Evolutionary conservation across 2,888 invertebrate species (phyloP), one percentile per base, ranked within the genome.

Genomic region (Idaea straminata): DNA sequence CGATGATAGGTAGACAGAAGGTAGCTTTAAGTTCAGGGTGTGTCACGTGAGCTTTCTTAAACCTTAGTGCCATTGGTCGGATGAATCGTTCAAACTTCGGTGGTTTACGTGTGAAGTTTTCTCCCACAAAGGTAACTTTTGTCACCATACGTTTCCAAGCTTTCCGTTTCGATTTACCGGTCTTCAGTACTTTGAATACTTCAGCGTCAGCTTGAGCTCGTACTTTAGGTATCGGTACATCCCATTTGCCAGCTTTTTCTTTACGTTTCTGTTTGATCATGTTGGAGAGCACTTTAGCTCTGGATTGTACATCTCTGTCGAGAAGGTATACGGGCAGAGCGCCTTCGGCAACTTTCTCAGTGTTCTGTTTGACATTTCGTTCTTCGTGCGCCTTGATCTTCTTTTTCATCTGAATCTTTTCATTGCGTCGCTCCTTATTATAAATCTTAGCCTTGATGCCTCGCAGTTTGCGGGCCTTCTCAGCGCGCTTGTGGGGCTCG

Each of bases 111-210:
- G 99, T 99, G 84, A 99, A 99, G 66, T 97, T 97, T 84, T 99
- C 99, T 0, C 99, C 99, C 4, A 99, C 99, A 89, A 95, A 99
- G 62, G 98, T 98, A 0, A 98, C 98, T 94, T 99, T 99, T 0
- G 99, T 99, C 0, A 99, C 99, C 99, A 99, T 99, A 67, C 99
- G 94, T 83, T 99, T 99, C 99, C 99, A 99, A 0, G 98, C 98
- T 92, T 99, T 99, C 65, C 98, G 93, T 84, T 96, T 97, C 0
- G 98, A 94, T 91, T 99, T 99, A 57, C 99, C 99, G 5, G 97
- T 96, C 80, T 96, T 96, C 0, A 99, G 86, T 0, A 99, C 97
- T 93, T 96, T 98, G 84, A 99, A 98, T 0, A 99, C 99, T 92
- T 99, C 99, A 0, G 98, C 96, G 80, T 99, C 99, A 1, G 98